phyloP scores from a whole-genome alignment of 1,140 invertebrate species.

The Sitodiplosis mosellana region DNA sequence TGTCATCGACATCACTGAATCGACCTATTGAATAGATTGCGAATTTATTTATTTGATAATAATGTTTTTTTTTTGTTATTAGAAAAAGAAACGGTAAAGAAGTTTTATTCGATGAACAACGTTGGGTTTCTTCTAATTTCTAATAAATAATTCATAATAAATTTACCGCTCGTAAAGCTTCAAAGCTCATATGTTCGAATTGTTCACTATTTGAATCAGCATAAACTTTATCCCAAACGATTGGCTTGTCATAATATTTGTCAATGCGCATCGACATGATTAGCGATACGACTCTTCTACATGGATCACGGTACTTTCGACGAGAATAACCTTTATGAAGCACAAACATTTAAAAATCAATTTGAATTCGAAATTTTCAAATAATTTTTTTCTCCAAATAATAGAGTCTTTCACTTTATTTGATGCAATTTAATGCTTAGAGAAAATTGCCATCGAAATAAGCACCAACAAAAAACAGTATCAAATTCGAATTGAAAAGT shows the following conservation, averaged over 20 bases:
- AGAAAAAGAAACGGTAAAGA: conserved; percentile 2
- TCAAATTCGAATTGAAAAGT: too few species aligned
- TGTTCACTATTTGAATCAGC: conserved; percentile 56
- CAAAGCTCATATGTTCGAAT: conserved; percentile 65
- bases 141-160: too few species aligned
- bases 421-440: too few species aligned
- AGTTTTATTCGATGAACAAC: too few species aligned
- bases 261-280: conserved; percentile 65
- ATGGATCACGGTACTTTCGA: conserved; percentile 54
- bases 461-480: background rate
- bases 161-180: conserved; percentile 66
- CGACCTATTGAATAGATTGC: conserved; percentile 47
- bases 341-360: background rate
- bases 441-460: background rate
- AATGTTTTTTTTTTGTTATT: background rate
- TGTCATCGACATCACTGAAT: conserved; percentile 78
- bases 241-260: conserved; percentile 54
- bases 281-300: conserved; percentile 61
- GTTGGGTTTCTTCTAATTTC: too few species aligned
- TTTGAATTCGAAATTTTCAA: too few species aligned
- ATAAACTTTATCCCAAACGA: conserved; percentile 57
- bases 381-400: too few species aligned
- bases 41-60: background rate
- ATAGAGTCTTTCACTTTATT: too few species aligned
- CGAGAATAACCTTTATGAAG: conserved; percentile 46